Evolutionary conservation across 2,797 vertebrate species (phyloP), one percentile per base, ranked within the genome.

Genomic region (Pampus argenteus): DNA sequence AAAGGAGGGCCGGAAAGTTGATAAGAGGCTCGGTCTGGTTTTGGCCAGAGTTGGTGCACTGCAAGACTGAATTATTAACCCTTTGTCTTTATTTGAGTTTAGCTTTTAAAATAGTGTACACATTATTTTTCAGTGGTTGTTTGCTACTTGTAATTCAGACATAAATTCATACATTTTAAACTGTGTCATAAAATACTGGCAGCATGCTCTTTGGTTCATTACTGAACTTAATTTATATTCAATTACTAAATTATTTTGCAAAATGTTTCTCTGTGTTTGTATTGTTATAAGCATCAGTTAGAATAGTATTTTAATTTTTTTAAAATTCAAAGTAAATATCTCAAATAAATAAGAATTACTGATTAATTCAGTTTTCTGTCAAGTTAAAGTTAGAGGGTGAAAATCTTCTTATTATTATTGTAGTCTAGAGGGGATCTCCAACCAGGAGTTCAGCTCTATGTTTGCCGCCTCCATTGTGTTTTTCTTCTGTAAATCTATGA

Each of bases 401-500:
- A 69, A 76, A 74, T 65, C 34, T 50, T 76, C 36, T 52, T 40
- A 63, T 73, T 70, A 72, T 73, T 74, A 44, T 61, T 66, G 55
- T 48, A 34, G 56, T 22, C 29, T 49, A 36, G 34, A n/a, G 18
- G 23, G 51, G 18, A 38, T 78, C 62, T 82, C 38, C n/a, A 54
- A 7, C 3, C 13, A 55, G 63, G 75, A 80, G 75, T 79, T 81
- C 58, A 75, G 66, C 64, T 71, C 62, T 68, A 31, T 76, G 66
- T 76, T 87, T 59, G 55, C 55, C 47, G 63, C 63, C 61, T 74
- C 66, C 66, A 78, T 81, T 87, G 80, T 87, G 82, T 85, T 89
- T 85, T 85, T 79, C 57, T 69, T 83, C 80, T 65, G 71, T 84
- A 78, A 88, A 85, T 79, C 84, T 79, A 65, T 82, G 82, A 79